Percentiles rank a stretch among this genome's conserved stretches.
These are phyloP conservation scores for Aelia acuminata DNA, from an alignment of 2,888 invertebrate genomes.

Conservation along the genomic window DNA sequence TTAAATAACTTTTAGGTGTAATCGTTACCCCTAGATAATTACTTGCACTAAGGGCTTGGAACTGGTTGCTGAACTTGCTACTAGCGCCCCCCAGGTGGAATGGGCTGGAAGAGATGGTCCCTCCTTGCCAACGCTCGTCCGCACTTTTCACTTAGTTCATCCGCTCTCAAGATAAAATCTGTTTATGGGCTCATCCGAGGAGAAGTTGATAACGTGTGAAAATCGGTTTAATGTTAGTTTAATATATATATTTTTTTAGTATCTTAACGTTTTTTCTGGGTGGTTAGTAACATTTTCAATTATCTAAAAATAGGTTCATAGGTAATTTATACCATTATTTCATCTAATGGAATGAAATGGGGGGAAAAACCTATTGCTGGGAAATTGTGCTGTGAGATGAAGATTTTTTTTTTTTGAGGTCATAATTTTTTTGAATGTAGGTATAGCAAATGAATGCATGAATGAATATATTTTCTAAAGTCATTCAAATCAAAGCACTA, in stretches of 20 bases:
- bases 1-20: not conserved
- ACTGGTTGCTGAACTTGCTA: conserved; percentile 14
- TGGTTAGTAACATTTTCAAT: not conserved
- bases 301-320: not conserved
- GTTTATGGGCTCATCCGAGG: conserved; percentile 16
- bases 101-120: conserved; percentile 5
- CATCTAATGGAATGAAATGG: too few species aligned
- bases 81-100: conserved; percentile 24
- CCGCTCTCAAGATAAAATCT: not conserved
- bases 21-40: not conserved
- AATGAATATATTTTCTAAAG: too few species aligned
- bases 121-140: conserved; percentile 14
- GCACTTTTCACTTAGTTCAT: conserved; percentile 39
- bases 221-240: not conserved
- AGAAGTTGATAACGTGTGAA: not conserved
- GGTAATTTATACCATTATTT: too few species aligned
- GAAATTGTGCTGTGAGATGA: too few species aligned
- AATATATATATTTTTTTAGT: not conserved
- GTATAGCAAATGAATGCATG: too few species aligned
- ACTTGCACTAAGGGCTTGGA: not conserved
- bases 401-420: too few species aligned
- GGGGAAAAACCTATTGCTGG: too few species aligned
- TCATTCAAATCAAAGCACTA: too few species aligned
- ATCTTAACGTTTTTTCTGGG: not conserved
- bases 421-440: too few species aligned